Evolutionary conservation across 2,888 invertebrate species (phyloP).

Genomic region (Eurois occulta): DNA sequence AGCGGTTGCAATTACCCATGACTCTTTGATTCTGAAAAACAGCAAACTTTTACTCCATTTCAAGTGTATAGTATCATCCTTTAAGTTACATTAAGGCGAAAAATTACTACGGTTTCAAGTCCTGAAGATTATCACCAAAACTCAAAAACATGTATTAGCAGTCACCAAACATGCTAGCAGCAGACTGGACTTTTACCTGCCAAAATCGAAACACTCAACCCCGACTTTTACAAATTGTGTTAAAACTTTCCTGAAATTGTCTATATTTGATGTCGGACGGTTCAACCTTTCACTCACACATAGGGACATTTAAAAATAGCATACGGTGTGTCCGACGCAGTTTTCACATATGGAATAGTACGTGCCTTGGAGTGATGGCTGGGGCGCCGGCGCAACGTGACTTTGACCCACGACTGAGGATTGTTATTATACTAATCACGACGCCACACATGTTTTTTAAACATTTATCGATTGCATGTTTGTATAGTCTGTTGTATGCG

Average conservation of each 20-base stretch:
- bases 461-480: conserved; percentile 45
- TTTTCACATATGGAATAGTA: conserved; percentile 67
- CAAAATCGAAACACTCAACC: neutral
- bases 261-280: neutral
- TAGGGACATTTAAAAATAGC: conserved; percentile 50
- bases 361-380: conserved; percentile 64
- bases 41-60: neutral
- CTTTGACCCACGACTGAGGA: conserved; percentile 73
- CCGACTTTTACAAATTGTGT: neutral
- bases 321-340: conserved; percentile 45
- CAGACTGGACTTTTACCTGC: neutral
- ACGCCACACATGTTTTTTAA: conserved; percentile 56
- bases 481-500: conserved; percentile 23
- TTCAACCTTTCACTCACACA: conserved; percentile 27
- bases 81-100: neutral
- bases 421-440: conserved; percentile 66
- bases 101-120: too few species aligned
- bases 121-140: neutral
- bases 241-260: conserved; percentile 11
- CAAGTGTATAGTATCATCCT: neutral
- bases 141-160: neutral
- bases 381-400: conserved; percentile 72
- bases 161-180: neutral
- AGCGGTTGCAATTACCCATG: neutral
- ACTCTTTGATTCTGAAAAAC: neutral